Percentiles rank a stretch among this genome's conserved stretches.
Conservation (phyloP, 2,888 invertebrate genomes). For the Thysanoteuthis rhombus region DNA sequence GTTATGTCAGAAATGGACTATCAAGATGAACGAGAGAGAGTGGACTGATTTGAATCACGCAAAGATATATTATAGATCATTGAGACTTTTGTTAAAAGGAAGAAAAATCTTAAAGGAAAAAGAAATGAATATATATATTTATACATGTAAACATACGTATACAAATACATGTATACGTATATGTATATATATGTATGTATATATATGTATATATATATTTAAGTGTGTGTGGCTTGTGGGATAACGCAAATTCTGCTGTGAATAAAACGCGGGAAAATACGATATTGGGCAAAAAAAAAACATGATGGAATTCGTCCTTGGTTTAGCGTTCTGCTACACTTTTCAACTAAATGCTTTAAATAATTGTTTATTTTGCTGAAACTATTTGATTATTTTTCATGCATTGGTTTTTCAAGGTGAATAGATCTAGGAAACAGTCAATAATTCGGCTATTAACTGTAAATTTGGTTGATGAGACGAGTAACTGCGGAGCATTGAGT, state of each 20-base stretch:
- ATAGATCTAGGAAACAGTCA: neutral
- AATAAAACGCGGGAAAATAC: neutral
- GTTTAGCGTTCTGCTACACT: neutral
- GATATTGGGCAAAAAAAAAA: neutral
- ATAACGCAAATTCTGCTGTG: neutral
- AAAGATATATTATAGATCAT: neutral
- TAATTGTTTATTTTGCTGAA: neutral
- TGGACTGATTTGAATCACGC: neutral
- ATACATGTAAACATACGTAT: no score
- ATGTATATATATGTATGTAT: neutral
- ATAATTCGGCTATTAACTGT: neutral
- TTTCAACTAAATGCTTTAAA: neutral
- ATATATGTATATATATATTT: constrained; percentile 1
- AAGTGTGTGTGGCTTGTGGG: neutral
- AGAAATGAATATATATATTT: neutral
- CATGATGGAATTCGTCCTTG: neutral
- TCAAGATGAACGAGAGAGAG: neutral
- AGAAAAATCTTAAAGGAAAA: neutral
- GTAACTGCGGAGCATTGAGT: neutral
- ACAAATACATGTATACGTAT: neutral
- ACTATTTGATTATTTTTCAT: neutral
- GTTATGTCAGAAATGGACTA: neutral
- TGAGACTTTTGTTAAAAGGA: neutral
- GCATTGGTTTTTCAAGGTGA: neutral
- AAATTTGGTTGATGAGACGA: neutral